These are phyloP conservation scores for Hylia prasina DNA, from an alignment of 2,113 vertebrate genomes.

Conservation along the genomic window DNA sequence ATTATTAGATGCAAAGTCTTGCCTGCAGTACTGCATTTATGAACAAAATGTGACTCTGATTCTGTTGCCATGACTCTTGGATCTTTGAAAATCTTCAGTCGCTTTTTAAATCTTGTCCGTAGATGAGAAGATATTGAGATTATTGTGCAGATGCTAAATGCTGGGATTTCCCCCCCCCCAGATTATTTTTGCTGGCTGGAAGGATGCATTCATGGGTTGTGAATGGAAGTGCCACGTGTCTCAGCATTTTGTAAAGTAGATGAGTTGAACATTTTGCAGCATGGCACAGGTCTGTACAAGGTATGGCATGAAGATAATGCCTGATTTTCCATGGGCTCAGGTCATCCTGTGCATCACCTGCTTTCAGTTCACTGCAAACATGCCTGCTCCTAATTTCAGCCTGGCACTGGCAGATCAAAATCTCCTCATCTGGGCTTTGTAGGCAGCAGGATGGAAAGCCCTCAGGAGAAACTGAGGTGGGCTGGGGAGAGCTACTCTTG, in stretches of 20 bases:
- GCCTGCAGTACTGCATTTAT: not conserved
- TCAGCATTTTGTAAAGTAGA: not conserved
- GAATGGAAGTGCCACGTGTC: not conserved
- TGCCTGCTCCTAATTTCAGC: not conserved
- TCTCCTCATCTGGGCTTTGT: not conserved
- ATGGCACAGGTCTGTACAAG: not conserved
- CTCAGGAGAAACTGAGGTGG: not conserved
- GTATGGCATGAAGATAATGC: not conserved
- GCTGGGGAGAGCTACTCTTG: not conserved
- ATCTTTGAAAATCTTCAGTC: not conserved
- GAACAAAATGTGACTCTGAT: not conserved
- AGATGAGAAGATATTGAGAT: not conserved
- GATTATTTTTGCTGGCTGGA: not conserved
- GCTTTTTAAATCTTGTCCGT: not conserved
- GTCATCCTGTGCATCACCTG: not conserved
- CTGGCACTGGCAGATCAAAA: not conserved
- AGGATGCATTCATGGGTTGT: not conserved
- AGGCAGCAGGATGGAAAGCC: not conserved
- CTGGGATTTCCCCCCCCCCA: not conserved
- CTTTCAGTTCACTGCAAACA: not conserved
- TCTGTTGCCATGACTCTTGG: not conserved
- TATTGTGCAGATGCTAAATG: not conserved
- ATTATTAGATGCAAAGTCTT: not conserved
- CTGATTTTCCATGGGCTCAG: not conserved
- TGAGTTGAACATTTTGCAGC: not conserved